Percentiles rank a stretch among this genome's conserved stretches.
Conservation (phyloP, 2,888 invertebrate genomes). For the Drosophila bunnanda region DNA sequence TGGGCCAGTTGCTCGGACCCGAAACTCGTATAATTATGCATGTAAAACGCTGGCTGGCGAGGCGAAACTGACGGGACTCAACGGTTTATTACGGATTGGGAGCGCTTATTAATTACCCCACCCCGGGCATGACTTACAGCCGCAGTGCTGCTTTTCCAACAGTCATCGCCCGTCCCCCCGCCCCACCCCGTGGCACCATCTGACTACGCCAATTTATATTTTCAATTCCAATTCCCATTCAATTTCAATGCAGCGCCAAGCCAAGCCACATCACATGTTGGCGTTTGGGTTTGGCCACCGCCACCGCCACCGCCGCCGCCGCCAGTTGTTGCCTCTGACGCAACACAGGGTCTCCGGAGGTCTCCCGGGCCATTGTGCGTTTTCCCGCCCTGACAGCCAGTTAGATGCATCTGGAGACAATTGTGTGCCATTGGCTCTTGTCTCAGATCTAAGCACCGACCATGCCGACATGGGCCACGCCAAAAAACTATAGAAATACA, state of each 20-base stretch:
- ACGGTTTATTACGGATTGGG: slow-evolving; percentile 58
- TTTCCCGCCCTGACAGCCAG: slow-evolving; percentile 43
- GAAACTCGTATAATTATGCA: slow-evolving; percentile 30
- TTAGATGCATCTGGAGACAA: slow-evolving; percentile 65
- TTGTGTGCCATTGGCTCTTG: slow-evolving; percentile 46
- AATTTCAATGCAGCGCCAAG: slow-evolving; percentile 57
- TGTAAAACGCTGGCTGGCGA: slow-evolving; percentile 36
- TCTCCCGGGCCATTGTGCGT: slow-evolving; percentile 67
- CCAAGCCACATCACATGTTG: slow-evolving; percentile 60
- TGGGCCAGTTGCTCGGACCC: slow-evolving; percentile 14
- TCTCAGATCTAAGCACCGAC: slow-evolving; percentile 57
- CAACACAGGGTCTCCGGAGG: slow-evolving; percentile 29
- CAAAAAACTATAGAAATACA: slow-evolving; percentile 22
- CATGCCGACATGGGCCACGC: slow-evolving; percentile 38
- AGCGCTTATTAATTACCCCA: slow-evolving; percentile 70
- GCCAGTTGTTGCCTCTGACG: slow-evolving; percentile 15
- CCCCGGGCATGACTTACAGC: slow-evolving; percentile 61
- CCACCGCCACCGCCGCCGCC: not conserved
- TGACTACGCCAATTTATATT: slow-evolving; percentile 66
- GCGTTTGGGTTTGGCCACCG: slow-evolving; percentile 69
- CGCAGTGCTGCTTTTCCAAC: slow-evolving; percentile 57
- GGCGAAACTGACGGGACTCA: slow-evolving; percentile 41
- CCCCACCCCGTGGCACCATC: slow-evolving; percentile 28
- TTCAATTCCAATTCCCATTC: slow-evolving; percentile 44
- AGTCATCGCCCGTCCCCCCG: slow-evolving; percentile 57